Evolutionary conservation across 2,888 invertebrate genomes (phyloP).

Genomic region (Euclidia mi): DNA sequence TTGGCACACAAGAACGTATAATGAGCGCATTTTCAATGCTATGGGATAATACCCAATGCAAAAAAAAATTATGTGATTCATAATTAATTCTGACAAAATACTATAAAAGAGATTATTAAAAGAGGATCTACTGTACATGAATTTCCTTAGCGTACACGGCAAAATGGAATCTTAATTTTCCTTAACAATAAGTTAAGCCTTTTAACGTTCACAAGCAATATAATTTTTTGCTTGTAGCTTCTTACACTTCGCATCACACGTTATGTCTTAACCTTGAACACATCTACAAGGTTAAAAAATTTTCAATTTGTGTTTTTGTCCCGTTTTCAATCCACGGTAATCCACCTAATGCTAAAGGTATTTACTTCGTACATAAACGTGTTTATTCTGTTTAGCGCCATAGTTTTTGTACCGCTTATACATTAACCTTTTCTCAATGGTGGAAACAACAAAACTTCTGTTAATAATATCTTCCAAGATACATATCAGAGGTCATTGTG

Average conservation of each 20-base stretch:
- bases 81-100: no score
- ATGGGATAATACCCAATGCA: no score
- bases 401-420: no score
- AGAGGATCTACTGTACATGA: no score
- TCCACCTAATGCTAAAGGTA: not conserved
- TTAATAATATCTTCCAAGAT: not conserved
- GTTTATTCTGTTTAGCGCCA: no score
- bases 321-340: conserved; percentile 11
- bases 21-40: no score
- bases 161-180: no score
- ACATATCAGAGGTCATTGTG: not conserved
- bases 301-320: conserved; percentile 12
- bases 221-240: conserved; percentile 11
- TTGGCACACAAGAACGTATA: no score
- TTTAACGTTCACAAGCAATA: conserved; percentile 7
- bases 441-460: not conserved
- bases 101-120: no score
- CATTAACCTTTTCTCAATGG: not conserved
- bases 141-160: no score
- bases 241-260: conserved; percentile 10
- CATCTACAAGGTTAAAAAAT: conserved; percentile 13
- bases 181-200: not conserved
- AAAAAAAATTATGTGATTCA: no score
- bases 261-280: conserved; percentile 12
- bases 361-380: no score